Evolutionary conservation across 37 sponge, comb jelly and placozoan species (phyloP), one percentile per base, ranked within the genome.

Genomic region (Cliona cf. orientalis): DNA sequence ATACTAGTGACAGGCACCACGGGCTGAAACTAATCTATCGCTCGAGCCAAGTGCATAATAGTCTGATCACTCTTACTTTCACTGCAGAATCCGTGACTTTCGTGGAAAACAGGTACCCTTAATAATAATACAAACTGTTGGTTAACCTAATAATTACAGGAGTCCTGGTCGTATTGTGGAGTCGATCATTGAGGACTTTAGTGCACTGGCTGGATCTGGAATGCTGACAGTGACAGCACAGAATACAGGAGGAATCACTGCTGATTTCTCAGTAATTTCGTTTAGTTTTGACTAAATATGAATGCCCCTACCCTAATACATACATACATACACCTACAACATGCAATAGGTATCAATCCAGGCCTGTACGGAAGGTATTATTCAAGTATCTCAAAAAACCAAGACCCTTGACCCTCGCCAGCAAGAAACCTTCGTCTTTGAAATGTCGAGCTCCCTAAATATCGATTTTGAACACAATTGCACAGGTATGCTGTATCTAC

Each of bases 161-260:
- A 84, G 88, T 49, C 85, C 81, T 1, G 95, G 89, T 46, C 57
- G 91, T 26, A 94, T 94, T 43, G 92, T 90, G 39, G 92, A 94
- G 34, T 83, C 95, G 1, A 31, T 73, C 25, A 71, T 94, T 25
- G 84, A 87, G 36, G 95, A 94, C 66, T 91, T 94, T 42, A 64
- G 46, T 41, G 95, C 92, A n/a, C 58, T 88, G 9, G 68, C 56
- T 36, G 88, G 80, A 19, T 68, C 84, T 12, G 89, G 89, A 40
- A 36, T 76, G 17, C 86, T 94, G 26, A 68, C 77, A 78, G 92
- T 91, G 35, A 58, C 46, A 31, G 72, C 88, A 49, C 91, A 90
- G 60, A 94, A 94, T 44, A 94, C 81, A 21, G 95, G 95, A 17
- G 28, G 55, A 34, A 76, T 87, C 26, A 85, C 89, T 43, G 70